Base-by-base conservation (phyloP, 2,888 invertebrate species). In the Drosophila hamatofila region DNA sequence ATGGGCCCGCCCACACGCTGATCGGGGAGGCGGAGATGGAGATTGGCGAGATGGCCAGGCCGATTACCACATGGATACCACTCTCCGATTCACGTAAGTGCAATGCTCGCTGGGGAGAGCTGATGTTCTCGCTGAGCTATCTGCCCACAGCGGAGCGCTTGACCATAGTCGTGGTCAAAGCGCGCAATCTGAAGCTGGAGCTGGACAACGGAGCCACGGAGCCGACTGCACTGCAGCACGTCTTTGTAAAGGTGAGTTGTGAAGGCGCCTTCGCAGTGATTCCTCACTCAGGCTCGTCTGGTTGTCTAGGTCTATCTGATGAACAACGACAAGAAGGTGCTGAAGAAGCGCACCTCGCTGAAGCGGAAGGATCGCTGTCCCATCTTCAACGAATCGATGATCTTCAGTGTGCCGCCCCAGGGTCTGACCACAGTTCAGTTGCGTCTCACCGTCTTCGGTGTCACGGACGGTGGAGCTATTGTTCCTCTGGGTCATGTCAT, bases 331-430 rank as follows among this genome's bases (percentile, higher is more conserved):
- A 96, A 96, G 91, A 97, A 96, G 92, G 95, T 97, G 56, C 95
- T 96, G 88, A 97, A 97, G 92, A 97, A 97, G 93, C 96, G 96
- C 90, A 97, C 97, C 27, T 95, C 96, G 18, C 94, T 95, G 16
- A 97, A 97, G 90, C 94, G 95, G 77, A 95, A 95, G 41, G 96
- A 97, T 87, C 94, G 94, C 60, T 95, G 95, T 90, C 96, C 96
- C 0, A 96, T 96, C 77, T 97, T 96, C 92, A 97, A 97, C 91
- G 97, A 97, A 92, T 96, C 96, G 21, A 96, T 97, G 94, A 97
- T 96, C 86, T 97, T 97, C 92, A 96, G 95, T 83, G 95, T 97
- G 64, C 96, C 97, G 76, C 95, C 96, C 21, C 95, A 95, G 83
- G 94, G 95, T 39, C 85, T 93, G 42, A 93, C 96, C 95, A 95